These are phyloP conservation scores for Teinopalpus imperialis DNA, from an alignment of 2,888 invertebrate species.

Conservation along the genomic window DNA sequence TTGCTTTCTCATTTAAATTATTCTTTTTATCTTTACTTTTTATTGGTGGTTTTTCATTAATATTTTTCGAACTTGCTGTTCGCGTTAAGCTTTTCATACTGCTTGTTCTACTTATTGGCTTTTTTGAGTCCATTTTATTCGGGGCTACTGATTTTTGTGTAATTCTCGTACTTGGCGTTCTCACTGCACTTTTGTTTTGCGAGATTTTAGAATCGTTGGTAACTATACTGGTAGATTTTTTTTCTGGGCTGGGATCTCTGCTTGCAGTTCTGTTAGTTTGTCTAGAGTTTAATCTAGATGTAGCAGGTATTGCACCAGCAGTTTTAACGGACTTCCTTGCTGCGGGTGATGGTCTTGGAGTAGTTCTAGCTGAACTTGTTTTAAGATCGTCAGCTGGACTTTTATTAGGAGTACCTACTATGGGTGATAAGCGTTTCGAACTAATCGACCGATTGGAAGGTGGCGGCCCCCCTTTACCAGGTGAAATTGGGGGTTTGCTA, in stretches of 20 bases:
- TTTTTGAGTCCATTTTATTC: constrained; percentile 59
- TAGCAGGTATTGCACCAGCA: constrained; percentile 60
- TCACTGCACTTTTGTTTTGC: constrained; percentile 49
- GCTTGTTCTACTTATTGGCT: constrained; percentile 63
- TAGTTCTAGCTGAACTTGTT: constrained; percentile 54
- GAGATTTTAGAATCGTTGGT: constrained; percentile 36
- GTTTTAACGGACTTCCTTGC: constrained; percentile 58
- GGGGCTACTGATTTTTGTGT: constrained; percentile 51
- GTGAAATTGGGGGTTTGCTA: constrained; percentile 75
- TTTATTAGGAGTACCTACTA: constrained; percentile 76
- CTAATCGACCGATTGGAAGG: constrained; percentile 70
- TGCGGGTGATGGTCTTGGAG: constrained; percentile 51
- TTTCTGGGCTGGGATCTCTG: constrained; percentile 70
- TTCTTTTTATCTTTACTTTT: constrained; percentile 61
- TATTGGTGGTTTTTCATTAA: constrained; percentile 62
- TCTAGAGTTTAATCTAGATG: constrained; percentile 70
- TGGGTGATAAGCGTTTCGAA: constrained; percentile 73
- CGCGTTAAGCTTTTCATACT: constrained; percentile 68
- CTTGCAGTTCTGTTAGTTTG: constrained; percentile 64
- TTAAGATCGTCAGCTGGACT: constrained; percentile 68
- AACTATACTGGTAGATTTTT: constrained; percentile 47
- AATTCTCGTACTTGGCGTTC: constrained; percentile 55
- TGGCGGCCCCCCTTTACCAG: constrained; percentile 70
- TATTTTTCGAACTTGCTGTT: constrained; percentile 64
- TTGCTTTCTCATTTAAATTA: constrained; percentile 53